Percentiles rank a stretch among this genome's conserved stretches.
Evolutionary conservation across 2,888 invertebrate species (phyloP).

Genomic region (Apodemia zela): DNA sequence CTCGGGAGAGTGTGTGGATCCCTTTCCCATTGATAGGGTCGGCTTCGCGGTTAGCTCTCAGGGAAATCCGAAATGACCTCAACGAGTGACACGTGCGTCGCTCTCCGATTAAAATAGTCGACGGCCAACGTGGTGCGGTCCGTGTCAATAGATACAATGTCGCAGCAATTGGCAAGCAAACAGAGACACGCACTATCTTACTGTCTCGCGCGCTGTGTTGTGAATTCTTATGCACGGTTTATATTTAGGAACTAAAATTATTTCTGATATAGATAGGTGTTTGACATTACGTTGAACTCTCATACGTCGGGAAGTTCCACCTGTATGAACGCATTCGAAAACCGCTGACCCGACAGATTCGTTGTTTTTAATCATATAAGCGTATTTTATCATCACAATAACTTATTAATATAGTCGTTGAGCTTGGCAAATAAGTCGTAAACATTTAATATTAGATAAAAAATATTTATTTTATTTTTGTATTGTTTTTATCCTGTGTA

Average conservation of each 20-base stretch:
- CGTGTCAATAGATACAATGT: slow-evolving; percentile 77
- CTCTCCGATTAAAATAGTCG: slow-evolving; percentile 63
- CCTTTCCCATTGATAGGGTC: slow-evolving; percentile 46
- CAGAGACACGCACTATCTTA: slow-evolving; percentile 77
- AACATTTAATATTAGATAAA: too few species aligned
- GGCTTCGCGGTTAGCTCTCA: slow-evolving; percentile 20
- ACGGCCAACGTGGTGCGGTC: slow-evolving; percentile 57
- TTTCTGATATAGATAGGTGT: slow-evolving; percentile 80
- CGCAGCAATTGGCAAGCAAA: slow-evolving; percentile 77
- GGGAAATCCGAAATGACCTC: slow-evolving; percentile 36
- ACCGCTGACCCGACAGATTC: neutral
- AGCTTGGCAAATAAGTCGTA: too few species aligned
- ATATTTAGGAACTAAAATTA: slow-evolving; percentile 76
- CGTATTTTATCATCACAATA: neutral
- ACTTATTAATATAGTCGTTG: neutral
- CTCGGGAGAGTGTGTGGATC: slow-evolving; percentile 43
- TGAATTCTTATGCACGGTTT: slow-evolving; percentile 79
- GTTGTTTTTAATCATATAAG: neutral
- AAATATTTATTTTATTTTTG: too few species aligned
- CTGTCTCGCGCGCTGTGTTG: slow-evolving; percentile 79
- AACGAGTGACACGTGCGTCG: slow-evolving; percentile 48
- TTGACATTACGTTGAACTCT: slow-evolving; percentile 81
- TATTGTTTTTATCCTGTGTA: too few species aligned
- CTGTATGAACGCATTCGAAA: slow-evolving; percentile 51
- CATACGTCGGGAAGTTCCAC: slow-evolving; percentile 76